phyloP scores from a whole-genome alignment of 37 sponge, comb jelly and placozoan species.

The Lycopodina hypogea region DNA sequence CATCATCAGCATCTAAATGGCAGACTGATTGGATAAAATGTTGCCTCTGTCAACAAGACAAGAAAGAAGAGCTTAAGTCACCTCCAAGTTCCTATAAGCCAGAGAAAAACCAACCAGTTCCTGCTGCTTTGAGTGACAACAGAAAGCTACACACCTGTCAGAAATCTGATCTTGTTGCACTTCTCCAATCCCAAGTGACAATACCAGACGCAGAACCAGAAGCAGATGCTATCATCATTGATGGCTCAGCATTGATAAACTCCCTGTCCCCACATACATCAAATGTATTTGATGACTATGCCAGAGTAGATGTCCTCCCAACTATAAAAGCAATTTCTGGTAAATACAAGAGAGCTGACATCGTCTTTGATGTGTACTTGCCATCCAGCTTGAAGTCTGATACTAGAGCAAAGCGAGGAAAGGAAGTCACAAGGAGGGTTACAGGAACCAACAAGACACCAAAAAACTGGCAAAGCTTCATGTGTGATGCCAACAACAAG shows the following conservation, averaged over 20 bases:
- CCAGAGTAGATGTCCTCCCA: background rate
- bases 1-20: too few species aligned
- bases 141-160: background rate
- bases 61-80: too few species aligned
- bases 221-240: background rate
- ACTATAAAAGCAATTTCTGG: background rate
- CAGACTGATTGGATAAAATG: too few species aligned
- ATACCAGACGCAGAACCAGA: conserved; percentile 1
- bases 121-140: conserved; percentile 1
- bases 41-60: too few species aligned
- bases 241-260: background rate
- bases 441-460: background rate
- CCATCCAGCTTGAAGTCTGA: conserved; percentile 13
- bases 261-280: conserved; percentile 3
- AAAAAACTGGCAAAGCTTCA: too few species aligned
- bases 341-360: background rate
- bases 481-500: too few species aligned
- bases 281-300: background rate
- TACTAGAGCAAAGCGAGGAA: background rate
- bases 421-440: background rate
- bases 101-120: background rate
- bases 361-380: conserved; percentile 7
- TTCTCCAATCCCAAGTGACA: too few species aligned
- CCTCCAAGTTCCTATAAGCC: too few species aligned
- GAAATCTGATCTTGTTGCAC: conserved; percentile 4